Evolutionary conservation across 35 echinoderm and acorn worm species (phyloP).

Genomic region (Strongylocentrotus purpuratus): DNA sequence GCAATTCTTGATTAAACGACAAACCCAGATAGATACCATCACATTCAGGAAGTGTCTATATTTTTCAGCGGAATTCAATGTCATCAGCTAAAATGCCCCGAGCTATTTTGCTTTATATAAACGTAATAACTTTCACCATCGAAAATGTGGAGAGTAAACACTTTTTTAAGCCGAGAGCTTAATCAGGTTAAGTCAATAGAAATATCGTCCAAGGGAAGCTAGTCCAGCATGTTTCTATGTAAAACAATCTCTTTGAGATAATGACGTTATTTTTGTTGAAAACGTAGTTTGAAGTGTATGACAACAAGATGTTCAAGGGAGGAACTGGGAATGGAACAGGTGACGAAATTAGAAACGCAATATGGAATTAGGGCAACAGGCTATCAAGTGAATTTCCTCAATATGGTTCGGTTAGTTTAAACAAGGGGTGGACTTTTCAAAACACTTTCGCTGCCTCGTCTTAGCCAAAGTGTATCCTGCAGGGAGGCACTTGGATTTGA

Average conservation of each 20-base stretch:
- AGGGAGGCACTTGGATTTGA: neutral
- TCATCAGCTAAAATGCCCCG: neutral
- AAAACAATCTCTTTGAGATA: slow-evolving; percentile 12
- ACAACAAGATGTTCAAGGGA: neutral
- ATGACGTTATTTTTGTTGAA: neutral
- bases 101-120: neutral
- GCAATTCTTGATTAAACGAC: neutral
- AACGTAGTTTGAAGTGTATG: neutral
- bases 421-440: neutral
- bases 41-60: neutral
- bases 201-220: neutral
- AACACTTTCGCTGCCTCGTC: neutral
- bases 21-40: neutral
- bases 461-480: neutral
- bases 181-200: slow-evolving; percentile 5
- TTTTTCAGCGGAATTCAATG: neutral
- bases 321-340: neutral
- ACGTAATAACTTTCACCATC: neutral
- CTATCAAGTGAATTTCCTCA: neutral
- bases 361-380: neutral
- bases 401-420: neutral
- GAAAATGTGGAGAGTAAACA: neutral
- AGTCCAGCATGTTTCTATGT: neutral
- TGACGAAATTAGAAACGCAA: neutral
- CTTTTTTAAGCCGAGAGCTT: neutral